phyloP scores from a whole-genome alignment of 2,888 invertebrate genomes.

The Ichneumoninae sp. region DNA sequence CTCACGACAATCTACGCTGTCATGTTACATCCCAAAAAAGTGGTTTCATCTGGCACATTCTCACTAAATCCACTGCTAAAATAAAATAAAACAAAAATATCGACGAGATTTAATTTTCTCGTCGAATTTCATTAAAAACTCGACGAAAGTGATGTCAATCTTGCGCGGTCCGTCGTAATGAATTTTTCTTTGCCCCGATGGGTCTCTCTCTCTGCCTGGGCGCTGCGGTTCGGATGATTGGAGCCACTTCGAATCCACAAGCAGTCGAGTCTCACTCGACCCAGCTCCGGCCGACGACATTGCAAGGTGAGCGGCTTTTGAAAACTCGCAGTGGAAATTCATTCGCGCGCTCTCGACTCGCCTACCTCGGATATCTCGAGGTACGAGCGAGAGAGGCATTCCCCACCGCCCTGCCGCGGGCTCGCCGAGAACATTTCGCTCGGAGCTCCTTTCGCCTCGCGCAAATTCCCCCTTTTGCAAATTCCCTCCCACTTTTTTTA shows the following conservation, averaged over 20 bases:
- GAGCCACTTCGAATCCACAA: slow-evolving; percentile 33
- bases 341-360: slow-evolving; percentile 38
- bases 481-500: background rate
- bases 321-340: slow-evolving; percentile 63
- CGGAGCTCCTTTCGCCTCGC: slow-evolving; percentile 57
- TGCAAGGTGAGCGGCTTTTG: slow-evolving; percentile 68
- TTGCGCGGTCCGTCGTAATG: background rate
- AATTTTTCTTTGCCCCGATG: background rate
- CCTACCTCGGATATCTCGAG: slow-evolving; percentile 1
- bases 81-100: background rate
- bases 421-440: slow-evolving; percentile 49
- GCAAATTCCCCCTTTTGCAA: background rate
- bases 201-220: slow-evolving; percentile 32
- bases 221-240: slow-evolving; percentile 15
- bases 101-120: background rate
- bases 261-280: slow-evolving; percentile 30
- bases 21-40: too few species aligned
- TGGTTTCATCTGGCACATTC: too few species aligned
- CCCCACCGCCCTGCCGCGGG: background rate
- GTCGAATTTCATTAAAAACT: background rate
- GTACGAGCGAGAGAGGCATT: slow-evolving; percentile 32
- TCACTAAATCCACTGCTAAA: too few species aligned
- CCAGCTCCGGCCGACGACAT: slow-evolving; percentile 65
- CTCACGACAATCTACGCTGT: too few species aligned
- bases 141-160: background rate